Percentiles rank a stretch among this genome's conserved stretches.
phyloP scores from a whole-genome alignment of 2,888 invertebrate species.

The Timema cristinae region DNA sequence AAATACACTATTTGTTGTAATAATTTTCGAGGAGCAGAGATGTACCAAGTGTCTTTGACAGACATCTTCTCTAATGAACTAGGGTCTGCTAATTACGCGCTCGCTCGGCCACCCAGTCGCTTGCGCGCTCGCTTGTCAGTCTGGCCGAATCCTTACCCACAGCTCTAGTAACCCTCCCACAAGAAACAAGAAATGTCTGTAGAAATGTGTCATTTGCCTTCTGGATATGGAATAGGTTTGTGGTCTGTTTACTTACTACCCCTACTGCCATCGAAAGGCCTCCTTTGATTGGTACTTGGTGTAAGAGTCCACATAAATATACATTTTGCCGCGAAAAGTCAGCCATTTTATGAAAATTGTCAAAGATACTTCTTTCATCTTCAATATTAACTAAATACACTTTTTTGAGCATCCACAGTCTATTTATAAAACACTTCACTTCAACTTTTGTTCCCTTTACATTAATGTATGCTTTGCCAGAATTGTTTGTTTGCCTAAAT shows the following conservation, averaged over 20 bases:
- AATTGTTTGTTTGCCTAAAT: background rate
- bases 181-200: background rate
- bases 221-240: background rate
- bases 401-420: background rate
- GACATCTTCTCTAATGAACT: no score
- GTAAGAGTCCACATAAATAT: conserved; percentile 2
- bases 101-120: no score
- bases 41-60: no score
- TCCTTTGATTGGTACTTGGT: background rate
- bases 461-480: background rate
- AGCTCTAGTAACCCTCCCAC: background rate
- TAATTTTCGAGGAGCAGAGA: no score
- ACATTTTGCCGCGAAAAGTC: background rate
- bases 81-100: no score
- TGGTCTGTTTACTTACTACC: background rate
- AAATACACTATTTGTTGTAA: no score
- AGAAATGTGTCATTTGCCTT: background rate
- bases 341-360: background rate
- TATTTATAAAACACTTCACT: background rate
- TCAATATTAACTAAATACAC: background rate
- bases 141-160: no score
- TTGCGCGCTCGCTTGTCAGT: no score
- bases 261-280: background rate
- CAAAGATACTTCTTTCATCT: background rate
- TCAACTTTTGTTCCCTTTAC: background rate